Evolutionary conservation across 2,888 invertebrate genomes (phyloP).

Genomic region (Neoitamus cyanurus): DNA sequence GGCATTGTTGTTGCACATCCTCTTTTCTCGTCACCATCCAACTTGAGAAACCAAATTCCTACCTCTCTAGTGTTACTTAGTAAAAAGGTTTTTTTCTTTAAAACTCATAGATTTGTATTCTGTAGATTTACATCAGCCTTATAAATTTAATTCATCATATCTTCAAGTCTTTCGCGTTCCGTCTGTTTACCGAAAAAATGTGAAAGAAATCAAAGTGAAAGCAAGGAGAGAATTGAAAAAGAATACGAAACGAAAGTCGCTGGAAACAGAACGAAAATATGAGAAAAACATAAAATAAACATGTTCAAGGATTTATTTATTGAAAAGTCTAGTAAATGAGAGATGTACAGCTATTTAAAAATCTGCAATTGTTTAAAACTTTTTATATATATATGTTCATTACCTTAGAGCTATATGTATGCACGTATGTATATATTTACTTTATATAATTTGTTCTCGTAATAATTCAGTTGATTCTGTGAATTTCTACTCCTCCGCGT

Average conservation of each 20-base stretch:
- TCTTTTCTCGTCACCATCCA: background rate
- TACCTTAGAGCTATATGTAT: conserved; percentile 29
- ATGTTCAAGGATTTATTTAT: conserved; percentile 32
- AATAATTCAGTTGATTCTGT: conserved; percentile 6
- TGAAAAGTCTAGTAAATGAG: conserved; percentile 15
- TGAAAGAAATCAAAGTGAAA: background rate
- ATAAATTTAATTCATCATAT: conserved; percentile 25
- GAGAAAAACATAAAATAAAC: conserved; percentile 4
- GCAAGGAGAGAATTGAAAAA: background rate
- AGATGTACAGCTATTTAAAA: conserved; percentile 37
- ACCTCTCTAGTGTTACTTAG: background rate
- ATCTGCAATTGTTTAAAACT: conserved; percentile 19
- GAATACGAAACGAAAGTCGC: background rate
- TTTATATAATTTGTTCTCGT: conserved; percentile 21
- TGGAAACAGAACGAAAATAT: background rate
- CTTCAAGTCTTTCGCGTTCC: conserved; percentile 31
- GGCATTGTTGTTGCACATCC: background rate
- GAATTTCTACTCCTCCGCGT: background rate
- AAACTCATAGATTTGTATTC: background rate
- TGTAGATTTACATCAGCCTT: conserved; percentile 30
- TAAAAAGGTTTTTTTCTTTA: background rate
- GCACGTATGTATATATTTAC: conserved; percentile 24
- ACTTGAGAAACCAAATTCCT: background rate
- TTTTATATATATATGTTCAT: conserved; percentile 8
- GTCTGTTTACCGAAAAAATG: background rate